Evolutionary conservation across 2,888 invertebrate species (phyloP).

Genomic region (Aelia acuminata): DNA sequence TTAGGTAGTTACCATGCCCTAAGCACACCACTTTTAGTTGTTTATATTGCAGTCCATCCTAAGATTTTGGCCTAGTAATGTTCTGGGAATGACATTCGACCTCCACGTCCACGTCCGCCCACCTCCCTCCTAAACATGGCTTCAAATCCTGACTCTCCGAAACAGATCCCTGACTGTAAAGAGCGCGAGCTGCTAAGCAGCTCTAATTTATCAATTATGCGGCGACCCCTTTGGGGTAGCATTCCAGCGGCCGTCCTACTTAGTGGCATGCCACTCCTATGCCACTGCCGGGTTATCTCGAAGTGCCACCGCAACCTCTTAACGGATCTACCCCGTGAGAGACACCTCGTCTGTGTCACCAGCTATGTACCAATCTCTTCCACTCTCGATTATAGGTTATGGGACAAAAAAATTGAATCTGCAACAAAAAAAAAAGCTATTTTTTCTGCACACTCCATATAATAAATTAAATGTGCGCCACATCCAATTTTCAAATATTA

Average conservation of each 20-base stretch:
- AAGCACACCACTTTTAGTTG: no score
- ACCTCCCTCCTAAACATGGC: background rate
- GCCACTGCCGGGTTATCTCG: slow-evolving; percentile 19
- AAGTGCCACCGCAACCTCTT: slow-evolving; percentile 8
- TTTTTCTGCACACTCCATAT: no score
- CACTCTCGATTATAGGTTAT: no score
- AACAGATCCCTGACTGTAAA: background rate
- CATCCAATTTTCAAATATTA: no score
- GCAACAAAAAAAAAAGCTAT: no score
- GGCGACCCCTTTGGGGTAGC: slow-evolving; percentile 27
- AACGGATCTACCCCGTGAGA: background rate
- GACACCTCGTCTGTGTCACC: background rate
- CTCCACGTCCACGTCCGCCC: background rate
- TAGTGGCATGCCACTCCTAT: slow-evolving; percentile 38
- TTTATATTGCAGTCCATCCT: no score
- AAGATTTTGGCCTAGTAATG: background rate
- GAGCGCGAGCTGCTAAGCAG: background rate
- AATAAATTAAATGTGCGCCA: no score
- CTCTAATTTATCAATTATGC: slow-evolving; percentile 24
- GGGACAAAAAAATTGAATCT: no score
- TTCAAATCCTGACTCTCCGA: background rate
- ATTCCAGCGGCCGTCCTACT: slow-evolving; percentile 41
- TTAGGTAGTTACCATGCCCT: no score
- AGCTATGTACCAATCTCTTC: background rate
- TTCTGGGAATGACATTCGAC: no score